phyloP scores from a whole-genome alignment of 35 echinoderm and acorn worm genomes.

The Strongylocentrotus purpuratus region DNA sequence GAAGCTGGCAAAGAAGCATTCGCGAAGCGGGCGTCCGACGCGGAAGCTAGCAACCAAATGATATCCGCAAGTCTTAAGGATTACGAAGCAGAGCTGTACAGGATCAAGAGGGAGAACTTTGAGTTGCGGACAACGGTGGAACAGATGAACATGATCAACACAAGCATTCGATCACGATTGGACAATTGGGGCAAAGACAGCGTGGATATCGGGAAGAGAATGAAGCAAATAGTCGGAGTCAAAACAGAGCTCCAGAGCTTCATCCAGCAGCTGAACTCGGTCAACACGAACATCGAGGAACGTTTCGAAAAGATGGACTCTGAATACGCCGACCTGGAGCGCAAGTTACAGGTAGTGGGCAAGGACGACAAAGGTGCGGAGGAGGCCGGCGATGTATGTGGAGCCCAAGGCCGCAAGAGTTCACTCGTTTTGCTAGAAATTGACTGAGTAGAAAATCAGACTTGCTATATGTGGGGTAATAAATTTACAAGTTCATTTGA shows the following conservation, averaged over 20 bases:
- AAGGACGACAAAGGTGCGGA: neutral
- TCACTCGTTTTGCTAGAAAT: neutral
- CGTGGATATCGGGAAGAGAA: constrained; percentile 57
- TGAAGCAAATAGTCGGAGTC: constrained; percentile 59
- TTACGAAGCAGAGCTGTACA: constrained; percentile 31
- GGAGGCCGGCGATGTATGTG: neutral
- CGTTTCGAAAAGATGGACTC: constrained; percentile 85
- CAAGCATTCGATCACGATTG: constrained; percentile 59
- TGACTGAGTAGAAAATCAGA: too few species aligned
- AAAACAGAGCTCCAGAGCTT: constrained; percentile 80
- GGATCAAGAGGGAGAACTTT: constrained; percentile 58
- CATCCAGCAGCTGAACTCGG: constrained; percentile 63
- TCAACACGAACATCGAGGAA: constrained; percentile 76
- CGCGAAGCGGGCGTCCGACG: constrained; percentile 29
- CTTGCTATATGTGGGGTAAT: too few species aligned
- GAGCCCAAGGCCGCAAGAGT: neutral
- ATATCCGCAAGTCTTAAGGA: constrained; percentile 12
- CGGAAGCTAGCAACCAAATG: constrained; percentile 41
- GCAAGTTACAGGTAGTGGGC: neutral
- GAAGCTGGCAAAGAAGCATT: constrained; percentile 48
- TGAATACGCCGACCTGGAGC: constrained; percentile 74
- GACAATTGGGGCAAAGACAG: constrained; percentile 64
- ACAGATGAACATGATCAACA: constrained; percentile 62
- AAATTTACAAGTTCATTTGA: too few species aligned
- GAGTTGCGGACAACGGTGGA: constrained; percentile 59